phyloP scores from a whole-genome alignment of 1,140 invertebrate species.

The Papilio helenus region DNA sequence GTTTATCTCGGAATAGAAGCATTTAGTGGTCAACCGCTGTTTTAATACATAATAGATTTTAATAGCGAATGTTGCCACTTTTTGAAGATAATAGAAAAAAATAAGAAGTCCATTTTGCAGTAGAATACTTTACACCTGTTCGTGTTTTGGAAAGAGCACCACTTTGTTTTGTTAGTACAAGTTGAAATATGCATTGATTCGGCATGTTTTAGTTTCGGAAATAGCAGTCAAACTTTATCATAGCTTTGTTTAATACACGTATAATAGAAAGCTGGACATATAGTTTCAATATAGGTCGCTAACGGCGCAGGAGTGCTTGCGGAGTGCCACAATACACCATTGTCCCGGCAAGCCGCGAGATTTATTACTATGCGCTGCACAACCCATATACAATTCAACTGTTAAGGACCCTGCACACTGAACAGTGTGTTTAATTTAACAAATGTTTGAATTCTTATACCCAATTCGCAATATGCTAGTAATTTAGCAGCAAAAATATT shows the following conservation, averaged over 20 bases:
- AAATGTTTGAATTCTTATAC: too few relatives aligned
- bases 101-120: too few relatives aligned
- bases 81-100: too few relatives aligned
- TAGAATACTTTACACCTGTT: too few relatives aligned
- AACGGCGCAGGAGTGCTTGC: conserved; percentile 8
- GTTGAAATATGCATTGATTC: too few relatives aligned
- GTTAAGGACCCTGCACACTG: neutral
- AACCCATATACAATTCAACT: conserved; percentile 14
- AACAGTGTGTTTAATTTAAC: too few relatives aligned
- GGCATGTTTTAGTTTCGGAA: too few relatives aligned
- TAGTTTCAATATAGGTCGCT: conserved; percentile 10
- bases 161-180: too few relatives aligned
- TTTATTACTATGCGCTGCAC: conserved; percentile 8
- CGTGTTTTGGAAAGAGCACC: too few relatives aligned
- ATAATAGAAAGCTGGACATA: neutral
- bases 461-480: too few relatives aligned
- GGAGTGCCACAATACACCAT: neutral
- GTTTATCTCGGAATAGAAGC: neutral
- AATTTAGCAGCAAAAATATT: too few relatives aligned
- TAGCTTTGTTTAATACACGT: neutral
- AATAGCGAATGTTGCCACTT: neutral
- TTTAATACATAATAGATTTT: neutral
- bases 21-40: neutral
- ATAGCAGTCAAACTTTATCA: too few relatives aligned
- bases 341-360: conserved; percentile 9